Percentiles rank a stretch among this genome's conserved stretches.
Conservation (phyloP, 2,888 invertebrate genomes). For the Itoplectis maculator region DNA sequence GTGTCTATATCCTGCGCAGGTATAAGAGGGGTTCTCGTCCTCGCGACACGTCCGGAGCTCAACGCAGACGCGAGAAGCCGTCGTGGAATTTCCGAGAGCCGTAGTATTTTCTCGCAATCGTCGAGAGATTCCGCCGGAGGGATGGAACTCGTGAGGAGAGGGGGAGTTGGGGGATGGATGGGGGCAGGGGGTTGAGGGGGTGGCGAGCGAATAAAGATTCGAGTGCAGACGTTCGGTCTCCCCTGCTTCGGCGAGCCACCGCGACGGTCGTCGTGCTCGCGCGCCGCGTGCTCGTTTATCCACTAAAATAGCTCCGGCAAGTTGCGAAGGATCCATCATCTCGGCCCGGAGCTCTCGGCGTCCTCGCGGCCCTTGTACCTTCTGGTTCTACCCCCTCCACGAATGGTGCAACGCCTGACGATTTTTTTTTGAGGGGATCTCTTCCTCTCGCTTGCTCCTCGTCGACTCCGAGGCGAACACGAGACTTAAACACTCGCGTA, state of each 20-base stretch:
- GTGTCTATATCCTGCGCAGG: constrained; percentile 2
- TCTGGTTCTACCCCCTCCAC: not conserved
- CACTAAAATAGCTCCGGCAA: constrained; percentile 59
- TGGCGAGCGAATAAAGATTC: constrained; percentile 56
- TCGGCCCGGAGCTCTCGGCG: constrained; percentile 27
- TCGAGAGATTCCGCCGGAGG: not conserved
- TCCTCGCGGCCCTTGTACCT: constrained; percentile 32
- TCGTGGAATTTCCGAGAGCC: constrained; percentile 39
- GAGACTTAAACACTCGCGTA: constrained; percentile 19
- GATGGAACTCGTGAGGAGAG: too few relatives aligned
- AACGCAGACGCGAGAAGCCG: constrained; percentile 32
- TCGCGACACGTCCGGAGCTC: too few relatives aligned
- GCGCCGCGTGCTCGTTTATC: constrained; percentile 50
- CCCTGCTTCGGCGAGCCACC: constrained; percentile 14
- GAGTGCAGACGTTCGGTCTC: constrained; percentile 29
- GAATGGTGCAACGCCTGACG: too few relatives aligned
- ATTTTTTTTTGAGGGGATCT: constrained; percentile 7
- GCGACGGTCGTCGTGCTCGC: not conserved
- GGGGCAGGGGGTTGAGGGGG: not conserved
- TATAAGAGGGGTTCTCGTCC: too few relatives aligned
- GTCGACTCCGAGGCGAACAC: not conserved
- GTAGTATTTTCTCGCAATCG: too few relatives aligned
- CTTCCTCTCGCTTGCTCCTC: too few relatives aligned
- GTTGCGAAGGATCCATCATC: constrained; percentile 64
- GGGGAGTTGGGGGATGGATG: too few relatives aligned